A percentile compares a stretch with the other conserved stretches of the same genome.
phyloP scores from a whole-genome alignment of 2,797 vertebrate genomes.

The Oophaga sylvatica region DNA sequence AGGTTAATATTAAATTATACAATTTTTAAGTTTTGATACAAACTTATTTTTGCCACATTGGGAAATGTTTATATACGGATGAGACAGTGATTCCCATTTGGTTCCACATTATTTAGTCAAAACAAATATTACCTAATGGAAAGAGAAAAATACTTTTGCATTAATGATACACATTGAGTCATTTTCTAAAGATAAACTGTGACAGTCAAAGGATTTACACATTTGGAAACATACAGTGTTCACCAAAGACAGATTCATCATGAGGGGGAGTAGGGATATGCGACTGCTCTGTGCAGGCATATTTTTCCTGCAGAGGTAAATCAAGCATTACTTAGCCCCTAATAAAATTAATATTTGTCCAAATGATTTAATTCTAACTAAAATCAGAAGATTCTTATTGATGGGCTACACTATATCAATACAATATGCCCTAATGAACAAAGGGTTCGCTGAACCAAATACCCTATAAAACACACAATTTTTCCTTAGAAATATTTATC shows the following conservation, averaged over 20 bases:
- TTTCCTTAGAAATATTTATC: too few species aligned
- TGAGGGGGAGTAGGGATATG: background rate
- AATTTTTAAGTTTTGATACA: background rate
- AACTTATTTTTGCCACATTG: background rate
- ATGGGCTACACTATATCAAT: too few species aligned
- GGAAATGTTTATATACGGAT: slow-evolving; percentile 15
- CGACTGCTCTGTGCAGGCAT: background rate
- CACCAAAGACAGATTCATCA: background rate
- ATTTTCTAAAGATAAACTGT: background rate
- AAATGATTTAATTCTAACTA: too few species aligned
- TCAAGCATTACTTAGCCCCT: background rate
- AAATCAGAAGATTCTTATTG: too few species aligned
- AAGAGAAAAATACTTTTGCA: background rate
- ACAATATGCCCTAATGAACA: too few species aligned
- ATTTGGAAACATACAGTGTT: background rate
- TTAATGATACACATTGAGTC: background rate
- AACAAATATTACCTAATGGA: background rate
- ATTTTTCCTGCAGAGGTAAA: background rate
- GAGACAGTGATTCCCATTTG: background rate
- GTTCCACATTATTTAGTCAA: slow-evolving; percentile 1
- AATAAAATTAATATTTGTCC: background rate
- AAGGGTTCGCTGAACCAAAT: too few species aligned
- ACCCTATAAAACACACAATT: too few species aligned
- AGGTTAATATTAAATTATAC: slow-evolving; percentile 5
- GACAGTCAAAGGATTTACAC: background rate